phyloP scores from a whole-genome alignment of 2,113 vertebrate species.

The Laticauda colubrina region DNA sequence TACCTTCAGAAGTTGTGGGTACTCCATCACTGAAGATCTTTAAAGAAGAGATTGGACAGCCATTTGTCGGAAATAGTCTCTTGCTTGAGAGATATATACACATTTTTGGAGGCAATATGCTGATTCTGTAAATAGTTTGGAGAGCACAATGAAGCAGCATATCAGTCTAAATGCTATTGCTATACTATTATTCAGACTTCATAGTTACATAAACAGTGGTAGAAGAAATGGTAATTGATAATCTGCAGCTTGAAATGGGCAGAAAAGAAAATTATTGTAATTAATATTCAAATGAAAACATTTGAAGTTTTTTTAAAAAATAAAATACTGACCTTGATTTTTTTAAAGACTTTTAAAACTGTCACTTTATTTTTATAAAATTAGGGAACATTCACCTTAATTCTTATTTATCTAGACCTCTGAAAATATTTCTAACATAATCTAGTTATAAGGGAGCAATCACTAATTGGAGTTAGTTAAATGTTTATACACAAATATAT shows the following conservation, averaged over 20 bases:
- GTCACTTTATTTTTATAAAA: background rate
- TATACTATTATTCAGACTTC: too few species aligned
- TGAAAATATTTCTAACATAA: background rate
- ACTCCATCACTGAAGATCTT: too few species aligned
- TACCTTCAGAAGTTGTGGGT: too few species aligned
- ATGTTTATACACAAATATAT: background rate
- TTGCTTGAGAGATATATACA: too few species aligned
- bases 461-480: background rate
- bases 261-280: background rate
- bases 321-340: background rate
- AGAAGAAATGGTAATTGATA: background rate
- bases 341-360: background rate
- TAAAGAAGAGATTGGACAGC: too few species aligned
- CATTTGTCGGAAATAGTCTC: too few species aligned
- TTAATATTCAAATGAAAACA: background rate
- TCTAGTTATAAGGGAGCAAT: background rate
- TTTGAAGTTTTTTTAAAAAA: background rate
- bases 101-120: too few species aligned
- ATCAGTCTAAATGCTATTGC: too few species aligned
- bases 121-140: too few species aligned
- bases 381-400: background rate
- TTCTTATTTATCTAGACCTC: background rate
- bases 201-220: too few species aligned
- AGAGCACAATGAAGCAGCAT: too few species aligned
- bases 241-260: background rate